Conservation (phyloP, 2,797 vertebrate genomes). For the Falco biarmicus region DNA sequence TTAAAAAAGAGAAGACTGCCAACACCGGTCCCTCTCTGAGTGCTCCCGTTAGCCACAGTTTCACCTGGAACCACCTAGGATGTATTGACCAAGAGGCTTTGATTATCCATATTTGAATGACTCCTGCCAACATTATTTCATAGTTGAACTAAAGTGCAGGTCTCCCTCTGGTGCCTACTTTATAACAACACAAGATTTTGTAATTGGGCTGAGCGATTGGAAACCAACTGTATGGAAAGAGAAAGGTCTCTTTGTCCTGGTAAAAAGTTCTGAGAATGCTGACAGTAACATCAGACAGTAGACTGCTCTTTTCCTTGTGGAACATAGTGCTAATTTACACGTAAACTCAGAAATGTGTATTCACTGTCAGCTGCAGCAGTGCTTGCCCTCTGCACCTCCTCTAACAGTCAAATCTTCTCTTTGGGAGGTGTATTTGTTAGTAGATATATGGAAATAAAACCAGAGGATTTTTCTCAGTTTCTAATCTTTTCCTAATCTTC, state of each 20-base stretch:
- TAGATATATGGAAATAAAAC: not conserved
- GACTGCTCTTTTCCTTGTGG: not conserved
- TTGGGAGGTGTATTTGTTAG: not conserved
- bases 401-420: not conserved
- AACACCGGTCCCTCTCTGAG: not conserved
- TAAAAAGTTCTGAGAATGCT: slow-evolving; percentile 11
- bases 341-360: not conserved
- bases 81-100: slow-evolving; percentile 2
- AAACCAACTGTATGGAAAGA: slow-evolving; percentile 30
- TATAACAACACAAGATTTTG: slow-evolving; percentile 63
- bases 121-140: slow-evolving; percentile 27
- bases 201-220: slow-evolving; percentile 18
- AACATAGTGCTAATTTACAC: not conserved
- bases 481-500: not conserved
- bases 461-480: not conserved
- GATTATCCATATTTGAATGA: slow-evolving; percentile 11
- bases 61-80: not conserved
- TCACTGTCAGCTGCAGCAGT: not conserved
- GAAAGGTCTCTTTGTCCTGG: slow-evolving; percentile 43
- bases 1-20: not conserved
- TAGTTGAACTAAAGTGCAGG: slow-evolving; percentile 43
- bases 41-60: not conserved
- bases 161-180: slow-evolving; percentile 70
- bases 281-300: not conserved
- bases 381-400: not conserved